Evolutionary conservation across 1,140 invertebrate genomes (phyloP).

Genomic region (Apis florea): DNA sequence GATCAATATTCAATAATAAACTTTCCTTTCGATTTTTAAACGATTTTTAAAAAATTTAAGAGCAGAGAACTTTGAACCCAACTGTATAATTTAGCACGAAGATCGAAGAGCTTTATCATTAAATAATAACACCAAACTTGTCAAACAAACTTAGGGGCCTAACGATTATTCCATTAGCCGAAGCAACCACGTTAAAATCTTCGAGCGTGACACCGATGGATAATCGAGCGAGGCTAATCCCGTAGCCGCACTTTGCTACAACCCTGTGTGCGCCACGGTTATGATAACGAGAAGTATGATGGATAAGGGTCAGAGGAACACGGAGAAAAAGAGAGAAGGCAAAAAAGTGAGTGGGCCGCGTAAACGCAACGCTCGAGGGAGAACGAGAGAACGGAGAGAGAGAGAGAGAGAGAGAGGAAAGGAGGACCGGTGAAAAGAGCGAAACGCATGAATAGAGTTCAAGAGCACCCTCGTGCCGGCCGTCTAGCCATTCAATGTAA

Average conservation of each 20-base stretch:
- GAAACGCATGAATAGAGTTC: slow-evolving; percentile 67
- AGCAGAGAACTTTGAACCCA: no score
- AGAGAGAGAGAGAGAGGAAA: slow-evolving; percentile 18
- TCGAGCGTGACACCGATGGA: slow-evolving; percentile 6
- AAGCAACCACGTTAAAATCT: no score
- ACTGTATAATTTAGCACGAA: background rate
- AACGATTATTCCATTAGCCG: no score
- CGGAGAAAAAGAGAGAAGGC: background rate
- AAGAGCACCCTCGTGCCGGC: slow-evolving; percentile 58
- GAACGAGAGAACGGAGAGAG: background rate
- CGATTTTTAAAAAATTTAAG: no score
- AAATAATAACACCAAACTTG: no score
- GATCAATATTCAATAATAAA: no score
- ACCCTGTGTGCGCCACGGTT: background rate
- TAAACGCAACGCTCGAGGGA: slow-evolving; percentile 1
- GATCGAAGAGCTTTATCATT: background rate
- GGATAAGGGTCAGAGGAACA: slow-evolving; percentile 26
- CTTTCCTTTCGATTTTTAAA: no score
- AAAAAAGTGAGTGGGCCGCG: background rate
- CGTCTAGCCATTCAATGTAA: slow-evolving; percentile 63
- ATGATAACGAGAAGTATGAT: slow-evolving; percentile 50
- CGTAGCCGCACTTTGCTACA: background rate
- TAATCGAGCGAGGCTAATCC: slow-evolving; percentile 18
- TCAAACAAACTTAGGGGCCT: no score
- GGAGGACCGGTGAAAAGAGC: slow-evolving; percentile 43